Evolutionary conservation across 2,888 invertebrate genomes (phyloP).

Genomic region (Caenorhabditis wallacei): DNA sequence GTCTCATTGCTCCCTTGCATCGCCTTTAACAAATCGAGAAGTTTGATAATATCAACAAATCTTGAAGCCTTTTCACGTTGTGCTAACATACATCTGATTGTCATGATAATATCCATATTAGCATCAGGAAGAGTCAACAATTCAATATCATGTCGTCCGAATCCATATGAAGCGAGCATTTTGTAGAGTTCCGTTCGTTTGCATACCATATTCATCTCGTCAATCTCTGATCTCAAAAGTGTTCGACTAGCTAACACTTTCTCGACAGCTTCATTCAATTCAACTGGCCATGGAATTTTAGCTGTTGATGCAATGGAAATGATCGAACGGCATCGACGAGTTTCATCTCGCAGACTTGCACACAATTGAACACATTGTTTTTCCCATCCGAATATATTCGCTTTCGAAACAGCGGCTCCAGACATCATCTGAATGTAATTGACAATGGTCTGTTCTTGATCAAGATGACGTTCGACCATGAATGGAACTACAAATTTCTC

Average conservation of each 20-base stretch:
- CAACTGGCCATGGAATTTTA: slow-evolving; percentile 72
- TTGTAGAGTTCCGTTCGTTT: slow-evolving; percentile 69
- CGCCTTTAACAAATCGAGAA: slow-evolving; percentile 43
- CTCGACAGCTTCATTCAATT: slow-evolving; percentile 68
- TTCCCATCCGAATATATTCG: slow-evolving; percentile 68
- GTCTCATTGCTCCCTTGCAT: slow-evolving; percentile 19
- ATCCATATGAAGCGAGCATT: slow-evolving; percentile 64
- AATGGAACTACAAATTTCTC: slow-evolving; percentile 74
- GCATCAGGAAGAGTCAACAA: slow-evolving; percentile 29
- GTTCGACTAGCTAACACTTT: slow-evolving; percentile 49
- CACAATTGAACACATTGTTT: slow-evolving; percentile 73
- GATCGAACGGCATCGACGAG: slow-evolving; percentile 71
- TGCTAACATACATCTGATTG: slow-evolving; percentile 56
- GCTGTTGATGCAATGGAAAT: slow-evolving; percentile 72
- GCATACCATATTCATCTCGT: slow-evolving; percentile 68
- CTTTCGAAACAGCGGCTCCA: slow-evolving; percentile 27
- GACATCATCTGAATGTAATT: slow-evolving; percentile 72
- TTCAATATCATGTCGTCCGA: slow-evolving; percentile 38
- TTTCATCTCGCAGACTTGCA: slow-evolving; percentile 68
- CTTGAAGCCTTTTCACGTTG: slow-evolving; percentile 48
- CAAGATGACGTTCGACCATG: slow-evolving; percentile 73
- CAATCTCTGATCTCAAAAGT: slow-evolving; percentile 49
- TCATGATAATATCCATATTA: slow-evolving; percentile 38
- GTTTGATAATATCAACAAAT: slow-evolving; percentile 56
- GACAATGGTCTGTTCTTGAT: slow-evolving; percentile 73